Evolutionary conservation across 2,113 vertebrate species (phyloP).

Genomic region (Struthio camelus): DNA sequence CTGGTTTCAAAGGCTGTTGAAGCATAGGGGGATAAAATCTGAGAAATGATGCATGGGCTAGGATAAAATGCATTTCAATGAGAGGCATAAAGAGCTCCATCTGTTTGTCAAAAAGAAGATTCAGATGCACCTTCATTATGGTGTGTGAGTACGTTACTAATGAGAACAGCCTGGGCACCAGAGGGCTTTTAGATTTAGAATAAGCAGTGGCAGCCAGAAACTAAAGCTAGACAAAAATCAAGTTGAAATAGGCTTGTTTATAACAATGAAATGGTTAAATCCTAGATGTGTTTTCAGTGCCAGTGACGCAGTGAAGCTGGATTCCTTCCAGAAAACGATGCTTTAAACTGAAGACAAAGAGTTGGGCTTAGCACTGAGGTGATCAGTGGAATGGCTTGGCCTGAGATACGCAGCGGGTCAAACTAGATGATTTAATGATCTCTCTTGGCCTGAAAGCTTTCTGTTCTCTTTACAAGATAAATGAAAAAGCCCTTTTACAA

Average conservation of each 20-base stretch:
- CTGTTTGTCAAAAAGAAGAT: neutral
- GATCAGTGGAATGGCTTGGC: slow-evolving; percentile 54
- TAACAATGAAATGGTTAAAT: slow-evolving; percentile 42
- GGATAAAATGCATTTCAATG: neutral
- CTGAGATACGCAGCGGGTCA: slow-evolving; percentile 50
- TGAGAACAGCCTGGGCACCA: neutral
- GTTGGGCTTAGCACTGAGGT: slow-evolving; percentile 33
- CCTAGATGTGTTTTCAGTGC: neutral
- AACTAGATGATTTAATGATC: slow-evolving; percentile 62
- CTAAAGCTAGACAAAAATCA: neutral
- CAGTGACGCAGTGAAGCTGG: slow-evolving; percentile 52
- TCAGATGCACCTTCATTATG: neutral
- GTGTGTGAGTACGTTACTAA: rapidly evolving
- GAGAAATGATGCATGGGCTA: rapidly evolving
- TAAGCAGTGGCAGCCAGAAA: neutral
- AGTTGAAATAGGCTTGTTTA: neutral
- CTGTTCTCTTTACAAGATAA: slow-evolving; percentile 36
- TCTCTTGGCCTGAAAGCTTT: slow-evolving; percentile 47
- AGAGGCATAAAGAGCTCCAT: neutral
- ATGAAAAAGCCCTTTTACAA: slow-evolving; percentile 56
- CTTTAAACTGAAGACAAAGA: slow-evolving; percentile 55
- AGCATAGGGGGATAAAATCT: neutral
- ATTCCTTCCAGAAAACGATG: slow-evolving; percentile 51
- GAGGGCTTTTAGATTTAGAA: neutral
- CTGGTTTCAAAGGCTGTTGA: neutral